Conservation (phyloP, 2,113 vertebrate genomes). For the Mesocricetus auratus region DNA sequence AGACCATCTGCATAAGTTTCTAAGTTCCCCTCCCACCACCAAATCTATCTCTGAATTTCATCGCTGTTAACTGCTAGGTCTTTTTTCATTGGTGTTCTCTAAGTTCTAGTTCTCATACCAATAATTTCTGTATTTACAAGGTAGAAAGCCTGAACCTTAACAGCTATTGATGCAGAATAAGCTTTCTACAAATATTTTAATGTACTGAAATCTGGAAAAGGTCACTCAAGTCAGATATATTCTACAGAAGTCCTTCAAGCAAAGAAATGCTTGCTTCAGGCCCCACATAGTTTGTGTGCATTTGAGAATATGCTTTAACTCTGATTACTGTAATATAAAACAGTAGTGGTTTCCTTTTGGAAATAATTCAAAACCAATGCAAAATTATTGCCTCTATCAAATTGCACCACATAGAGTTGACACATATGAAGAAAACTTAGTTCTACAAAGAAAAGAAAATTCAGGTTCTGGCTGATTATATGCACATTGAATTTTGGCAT, state of each 20-base stretch:
- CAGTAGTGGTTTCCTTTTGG: background rate
- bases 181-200: background rate
- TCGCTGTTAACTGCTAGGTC: background rate
- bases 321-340: constrained; percentile 44
- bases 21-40: too few relatives aligned
- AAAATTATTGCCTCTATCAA: constrained; percentile 18
- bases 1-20: background rate
- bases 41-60: background rate
- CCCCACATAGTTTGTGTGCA: background rate
- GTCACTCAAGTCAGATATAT: background rate
- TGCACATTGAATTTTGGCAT: background rate
- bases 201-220: background rate
- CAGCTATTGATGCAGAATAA: background rate
- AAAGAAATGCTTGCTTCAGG: background rate
- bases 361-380: constrained; percentile 23
- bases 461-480: background rate
- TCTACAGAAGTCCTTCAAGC: background rate
- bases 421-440: constrained; percentile 11
- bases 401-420: background rate
- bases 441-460: constrained; percentile 44
- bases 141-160: background rate
- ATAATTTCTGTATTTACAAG: constrained; percentile 1
- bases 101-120: background rate
- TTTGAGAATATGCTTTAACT: constrained; percentile 44
- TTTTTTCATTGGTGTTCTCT: constrained; percentile 5